These are phyloP conservation scores for Protonibea diacanthus DNA, from an alignment of 2,797 vertebrate genomes.

Conservation along the genomic window DNA sequence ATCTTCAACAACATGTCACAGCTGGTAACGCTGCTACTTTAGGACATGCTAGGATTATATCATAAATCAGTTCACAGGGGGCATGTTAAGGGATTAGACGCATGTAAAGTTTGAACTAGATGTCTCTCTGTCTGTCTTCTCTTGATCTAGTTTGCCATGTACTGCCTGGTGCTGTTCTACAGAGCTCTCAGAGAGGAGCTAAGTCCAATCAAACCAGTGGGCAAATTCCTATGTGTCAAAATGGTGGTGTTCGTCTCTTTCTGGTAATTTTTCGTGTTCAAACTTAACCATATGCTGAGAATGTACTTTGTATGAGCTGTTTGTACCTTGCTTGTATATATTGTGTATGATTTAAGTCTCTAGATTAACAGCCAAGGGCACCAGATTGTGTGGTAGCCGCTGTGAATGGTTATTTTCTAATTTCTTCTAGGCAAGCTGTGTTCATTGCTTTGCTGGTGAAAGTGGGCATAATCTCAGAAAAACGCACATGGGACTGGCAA, in stretches of 20 bases:
- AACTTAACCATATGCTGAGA: not conserved
- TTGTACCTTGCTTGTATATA: not conserved
- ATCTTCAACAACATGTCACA: conserved; percentile 99
- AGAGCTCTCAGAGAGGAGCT: conserved; percentile 94
- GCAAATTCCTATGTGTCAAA: conserved; percentile 98
- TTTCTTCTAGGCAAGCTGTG: conserved; percentile 92
- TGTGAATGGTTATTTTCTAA: conserved; percentile 5
- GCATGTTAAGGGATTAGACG: not conserved
- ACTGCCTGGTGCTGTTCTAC: conserved; percentile 98
- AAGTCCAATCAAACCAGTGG: conserved; percentile 94
- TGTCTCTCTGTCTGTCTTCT: conserved; percentile 20
- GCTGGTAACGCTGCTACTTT: conserved; percentile 83
- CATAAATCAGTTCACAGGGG: not conserved
- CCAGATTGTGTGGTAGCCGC: not conserved
- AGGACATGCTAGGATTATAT: not conserved
- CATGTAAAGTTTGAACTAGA: not conserved
- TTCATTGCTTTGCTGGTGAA: conserved; percentile 97
- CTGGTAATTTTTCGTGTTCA: conserved; percentile 87
- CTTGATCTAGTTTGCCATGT: conserved; percentile 95
- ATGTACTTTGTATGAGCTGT: not conserved
- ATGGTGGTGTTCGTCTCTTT: conserved; percentile 99
- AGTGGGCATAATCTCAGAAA: conserved; percentile 94
- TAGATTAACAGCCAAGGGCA: not conserved
- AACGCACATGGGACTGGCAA: conserved; percentile 94
- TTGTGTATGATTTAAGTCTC: not conserved